Conservation (phyloP, 2,888 invertebrate genomes). For the Ophion ventricosus region DNA sequence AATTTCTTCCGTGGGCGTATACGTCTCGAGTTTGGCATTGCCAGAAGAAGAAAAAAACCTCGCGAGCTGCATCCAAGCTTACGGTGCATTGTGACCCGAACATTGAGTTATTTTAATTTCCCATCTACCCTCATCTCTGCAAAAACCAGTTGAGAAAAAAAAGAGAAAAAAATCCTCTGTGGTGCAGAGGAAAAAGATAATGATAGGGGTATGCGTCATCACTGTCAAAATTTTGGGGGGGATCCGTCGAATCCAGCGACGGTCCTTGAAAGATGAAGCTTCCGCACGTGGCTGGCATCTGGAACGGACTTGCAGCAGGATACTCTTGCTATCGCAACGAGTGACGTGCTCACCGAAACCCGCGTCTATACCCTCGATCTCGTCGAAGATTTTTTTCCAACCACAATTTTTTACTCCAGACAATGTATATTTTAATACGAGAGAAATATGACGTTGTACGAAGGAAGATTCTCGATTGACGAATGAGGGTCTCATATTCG, state of each 20-base stretch:
- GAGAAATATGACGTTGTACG: not conserved
- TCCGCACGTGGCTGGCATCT: conserved; percentile 59
- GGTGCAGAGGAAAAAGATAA: not conserved
- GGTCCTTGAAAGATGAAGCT: conserved; percentile 48
- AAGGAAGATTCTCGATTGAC: not conserved
- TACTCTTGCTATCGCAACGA: conserved; percentile 13
- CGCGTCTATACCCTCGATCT: conserved; percentile 7
- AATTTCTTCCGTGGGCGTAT: conserved; percentile 42
- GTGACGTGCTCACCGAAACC: conserved; percentile 36
- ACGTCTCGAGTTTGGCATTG: conserved; percentile 12
- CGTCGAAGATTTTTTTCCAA: conserved; percentile 21
- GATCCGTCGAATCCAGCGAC: conserved; percentile 29
- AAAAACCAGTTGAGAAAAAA: conserved; percentile 10
- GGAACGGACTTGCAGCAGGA: conserved; percentile 32
- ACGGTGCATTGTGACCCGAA: not conserved
- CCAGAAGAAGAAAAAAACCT: conserved; percentile 14
- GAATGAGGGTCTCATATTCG: not conserved
- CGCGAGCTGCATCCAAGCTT: not conserved
- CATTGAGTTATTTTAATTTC: conserved; percentile 28
- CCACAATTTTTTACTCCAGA: not conserved
- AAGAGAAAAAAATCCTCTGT: not conserved
- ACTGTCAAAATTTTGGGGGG: conserved; percentile 14
- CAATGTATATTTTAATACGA: conserved; percentile 26
- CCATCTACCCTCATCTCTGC: not conserved
- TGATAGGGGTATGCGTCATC: conserved; percentile 26